Percentiles rank a stretch among this genome's conserved stretches.
Conservation (phyloP, 1,140 invertebrate species). For the Drosophila ohnishii region DNA sequence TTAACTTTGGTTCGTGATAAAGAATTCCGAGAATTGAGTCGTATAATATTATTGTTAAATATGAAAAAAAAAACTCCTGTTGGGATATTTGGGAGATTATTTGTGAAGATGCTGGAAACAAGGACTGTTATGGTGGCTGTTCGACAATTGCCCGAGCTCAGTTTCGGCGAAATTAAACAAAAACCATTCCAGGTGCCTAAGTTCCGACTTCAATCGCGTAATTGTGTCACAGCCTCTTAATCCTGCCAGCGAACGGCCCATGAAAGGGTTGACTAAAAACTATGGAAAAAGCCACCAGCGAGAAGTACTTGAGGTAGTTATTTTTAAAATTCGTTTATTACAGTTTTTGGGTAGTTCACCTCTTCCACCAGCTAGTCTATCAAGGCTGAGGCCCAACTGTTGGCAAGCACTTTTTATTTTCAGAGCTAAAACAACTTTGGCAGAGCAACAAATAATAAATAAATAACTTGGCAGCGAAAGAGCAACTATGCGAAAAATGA, state of each 20-base stretch:
- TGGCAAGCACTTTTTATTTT: slow-evolving; percentile 31
- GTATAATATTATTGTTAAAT: not conserved
- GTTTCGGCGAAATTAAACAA: not conserved
- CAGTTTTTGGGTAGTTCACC: slow-evolving; percentile 7
- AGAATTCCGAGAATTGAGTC: not conserved
- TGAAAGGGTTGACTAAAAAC: slow-evolving; percentile 27
- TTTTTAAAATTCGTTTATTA: slow-evolving; percentile 29
- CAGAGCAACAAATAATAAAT: slow-evolving; percentile 72
- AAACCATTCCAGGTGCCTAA: not conserved
- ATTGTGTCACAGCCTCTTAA: slow-evolving; percentile 15
- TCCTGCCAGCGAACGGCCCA: slow-evolving; percentile 30
- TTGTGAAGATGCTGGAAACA: not conserved
- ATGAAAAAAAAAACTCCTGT: no score
- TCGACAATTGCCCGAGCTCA: not conserved
- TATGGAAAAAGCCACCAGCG: slow-evolving; percentile 14
- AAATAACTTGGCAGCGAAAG: slow-evolving; percentile 60
- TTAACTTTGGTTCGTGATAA: not conserved
- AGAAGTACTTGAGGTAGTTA: slow-evolving; percentile 22
- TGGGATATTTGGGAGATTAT: not conserved
- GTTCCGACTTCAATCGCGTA: not conserved
- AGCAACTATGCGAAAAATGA: slow-evolving; percentile 43
- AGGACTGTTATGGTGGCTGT: not conserved
- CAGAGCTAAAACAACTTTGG: slow-evolving; percentile 63
- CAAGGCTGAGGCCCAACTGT: slow-evolving; percentile 40
- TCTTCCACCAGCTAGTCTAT: slow-evolving; percentile 2